Evolutionary conservation across 35 echinoderm and acorn worm species (phyloP).

Genomic region (Apostichopus parvimensis): DNA sequence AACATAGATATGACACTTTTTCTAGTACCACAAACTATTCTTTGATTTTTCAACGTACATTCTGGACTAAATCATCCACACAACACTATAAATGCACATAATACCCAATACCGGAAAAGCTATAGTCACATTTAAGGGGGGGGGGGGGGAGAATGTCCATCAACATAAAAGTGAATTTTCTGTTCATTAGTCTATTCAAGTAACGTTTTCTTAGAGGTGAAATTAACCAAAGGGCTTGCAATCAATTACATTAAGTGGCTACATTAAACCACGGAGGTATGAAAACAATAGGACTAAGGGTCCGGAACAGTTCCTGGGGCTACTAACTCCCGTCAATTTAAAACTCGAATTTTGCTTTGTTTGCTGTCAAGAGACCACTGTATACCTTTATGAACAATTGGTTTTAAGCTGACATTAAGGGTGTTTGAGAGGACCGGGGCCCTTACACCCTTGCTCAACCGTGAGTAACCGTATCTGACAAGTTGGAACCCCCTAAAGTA

Average conservation of each 20-base stretch:
- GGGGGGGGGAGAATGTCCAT: too few relatives aligned
- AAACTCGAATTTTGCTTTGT: not conserved
- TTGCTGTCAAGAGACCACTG: constrained; percentile 20
- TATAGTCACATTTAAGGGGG: too few relatives aligned
- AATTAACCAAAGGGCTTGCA: constrained; percentile 14
- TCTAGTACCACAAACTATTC: too few relatives aligned
- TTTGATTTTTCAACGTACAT: too few relatives aligned
- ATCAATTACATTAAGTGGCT: constrained; percentile 34
- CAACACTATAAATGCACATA: too few relatives aligned
- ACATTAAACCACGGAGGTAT: not conserved
- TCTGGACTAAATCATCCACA: too few relatives aligned
- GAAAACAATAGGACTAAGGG: constrained; percentile 13
- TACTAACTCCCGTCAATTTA: not conserved
- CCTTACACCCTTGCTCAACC: constrained; percentile 16
- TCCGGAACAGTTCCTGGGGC: not conserved
- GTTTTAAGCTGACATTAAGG: constrained; percentile 35
- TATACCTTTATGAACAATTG: constrained; percentile 20
- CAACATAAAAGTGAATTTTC: not conserved
- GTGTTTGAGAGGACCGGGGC: constrained; percentile 20
- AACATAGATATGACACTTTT: too few relatives aligned
- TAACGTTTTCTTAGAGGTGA: not conserved
- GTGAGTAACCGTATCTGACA: constrained; percentile 30
- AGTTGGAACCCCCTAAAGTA: constrained; percentile 21
- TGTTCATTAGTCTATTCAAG: not conserved
- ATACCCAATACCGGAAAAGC: too few relatives aligned